These are phyloP conservation scores for Nettapus auritus DNA, from an alignment of 2,113 vertebrate species.

Conservation along the genomic window DNA sequence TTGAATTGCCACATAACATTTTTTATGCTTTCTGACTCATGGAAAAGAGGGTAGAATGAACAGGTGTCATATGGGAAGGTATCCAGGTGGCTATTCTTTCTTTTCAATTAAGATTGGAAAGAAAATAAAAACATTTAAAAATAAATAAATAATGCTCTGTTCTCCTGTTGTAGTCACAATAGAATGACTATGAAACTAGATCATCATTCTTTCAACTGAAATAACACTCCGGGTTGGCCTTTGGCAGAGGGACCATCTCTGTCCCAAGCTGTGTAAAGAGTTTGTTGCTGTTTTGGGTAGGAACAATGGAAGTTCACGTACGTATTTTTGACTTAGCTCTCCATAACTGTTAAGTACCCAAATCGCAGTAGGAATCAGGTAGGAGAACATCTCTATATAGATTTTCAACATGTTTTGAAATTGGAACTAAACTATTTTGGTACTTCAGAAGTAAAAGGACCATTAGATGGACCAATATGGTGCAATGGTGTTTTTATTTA, in stretches of 20 bases:
- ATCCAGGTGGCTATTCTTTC: not conserved
- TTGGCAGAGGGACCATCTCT: not conserved
- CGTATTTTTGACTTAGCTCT: not conserved
- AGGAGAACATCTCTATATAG: not conserved
- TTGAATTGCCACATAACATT: fast-evolving
- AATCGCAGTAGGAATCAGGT: not conserved
- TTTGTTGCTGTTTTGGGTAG: not conserved
- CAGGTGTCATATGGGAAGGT: not conserved
- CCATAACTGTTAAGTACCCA: not conserved
- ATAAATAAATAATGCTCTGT: not conserved
- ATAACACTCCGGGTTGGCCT: not conserved
- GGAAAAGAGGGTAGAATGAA: not conserved
- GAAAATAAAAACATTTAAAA: not conserved
- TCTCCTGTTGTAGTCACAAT: not conserved
- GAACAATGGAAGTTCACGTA: not conserved
- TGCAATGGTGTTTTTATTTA: not conserved
- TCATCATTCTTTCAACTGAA: not conserved
- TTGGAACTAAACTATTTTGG: not conserved
- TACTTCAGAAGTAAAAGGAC: no score
- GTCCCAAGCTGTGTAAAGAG: not conserved
- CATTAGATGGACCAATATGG: not conserved
- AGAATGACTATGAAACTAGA: not conserved
- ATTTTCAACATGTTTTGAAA: not conserved
- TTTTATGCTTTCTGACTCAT: not conserved
- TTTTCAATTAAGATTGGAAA: not conserved